Percentiles rank a stretch among this genome's conserved stretches.
These are phyloP conservation scores for Sebastes cheni DNA, from an alignment of 2,797 vertebrate genomes.

Conservation along the genomic window DNA sequence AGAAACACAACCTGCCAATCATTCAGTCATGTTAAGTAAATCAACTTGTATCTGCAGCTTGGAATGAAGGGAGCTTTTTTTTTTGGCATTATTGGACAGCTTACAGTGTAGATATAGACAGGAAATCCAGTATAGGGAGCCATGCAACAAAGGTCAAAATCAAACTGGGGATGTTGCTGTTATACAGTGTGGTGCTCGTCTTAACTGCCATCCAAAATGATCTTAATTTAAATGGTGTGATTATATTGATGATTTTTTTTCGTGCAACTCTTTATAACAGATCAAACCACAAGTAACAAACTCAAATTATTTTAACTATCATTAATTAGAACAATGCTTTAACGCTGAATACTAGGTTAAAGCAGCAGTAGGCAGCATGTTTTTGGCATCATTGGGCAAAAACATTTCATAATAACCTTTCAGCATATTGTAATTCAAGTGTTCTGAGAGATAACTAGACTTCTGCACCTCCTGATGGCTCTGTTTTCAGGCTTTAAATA, in stretches of 20 bases:
- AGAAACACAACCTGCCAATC: constrained; percentile 45
- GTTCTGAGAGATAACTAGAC: too few relatives aligned
- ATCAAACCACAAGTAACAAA: neutral
- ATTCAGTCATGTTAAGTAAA: constrained; percentile 5
- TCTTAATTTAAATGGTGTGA: neutral
- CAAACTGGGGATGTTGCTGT: neutral
- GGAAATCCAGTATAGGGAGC: neutral
- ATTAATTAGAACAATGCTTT: neutral
- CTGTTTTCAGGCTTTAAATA: too few relatives aligned
- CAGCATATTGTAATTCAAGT: too few relatives aligned
- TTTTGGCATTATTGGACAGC: neutral
- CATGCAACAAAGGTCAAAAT: neutral
- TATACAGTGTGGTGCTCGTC: too few relatives aligned
- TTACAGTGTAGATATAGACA: neutral
- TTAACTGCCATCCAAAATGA: neutral
- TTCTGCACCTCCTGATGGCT: too few relatives aligned
- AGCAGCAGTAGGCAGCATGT: neutral
- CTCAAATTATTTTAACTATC: neutral
- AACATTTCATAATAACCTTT: too few relatives aligned
- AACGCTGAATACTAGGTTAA: neutral
- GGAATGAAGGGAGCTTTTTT: neutral
- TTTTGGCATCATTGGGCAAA: neutral
- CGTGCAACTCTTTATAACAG: neutral
- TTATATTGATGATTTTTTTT: neutral
- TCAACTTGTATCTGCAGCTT: neutral